Conservation (phyloP, 2,888 invertebrate species). For the Mythimna ferrago region DNA sequence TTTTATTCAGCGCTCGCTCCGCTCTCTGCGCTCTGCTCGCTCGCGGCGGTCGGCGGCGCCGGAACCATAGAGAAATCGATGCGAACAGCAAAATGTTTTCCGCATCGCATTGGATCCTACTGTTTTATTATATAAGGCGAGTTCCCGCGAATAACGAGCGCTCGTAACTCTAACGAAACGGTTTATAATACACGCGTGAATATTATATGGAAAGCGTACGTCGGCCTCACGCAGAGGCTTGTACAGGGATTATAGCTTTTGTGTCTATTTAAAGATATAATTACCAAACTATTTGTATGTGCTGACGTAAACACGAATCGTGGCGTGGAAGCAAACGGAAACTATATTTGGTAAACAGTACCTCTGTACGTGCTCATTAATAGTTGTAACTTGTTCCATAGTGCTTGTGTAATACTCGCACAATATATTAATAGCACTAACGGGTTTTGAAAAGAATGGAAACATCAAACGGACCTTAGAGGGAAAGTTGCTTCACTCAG, state of each 20-base stretch:
- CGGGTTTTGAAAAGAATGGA: too few relatives aligned
- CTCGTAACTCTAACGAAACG: slow-evolving; percentile 1
- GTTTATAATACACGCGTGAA: slow-evolving; percentile 15
- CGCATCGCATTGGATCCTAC: slow-evolving; percentile 42
- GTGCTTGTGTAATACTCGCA: background rate
- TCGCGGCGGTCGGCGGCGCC: slow-evolving; percentile 28
- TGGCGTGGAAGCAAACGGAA: background rate
- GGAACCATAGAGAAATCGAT: slow-evolving; percentile 59
- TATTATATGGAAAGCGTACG: background rate
- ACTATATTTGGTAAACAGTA: slow-evolving; percentile 6
- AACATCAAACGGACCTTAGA: background rate
- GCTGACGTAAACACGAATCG: slow-evolving; percentile 4
- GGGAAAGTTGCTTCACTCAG: background rate
- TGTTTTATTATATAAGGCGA: slow-evolving; percentile 41
- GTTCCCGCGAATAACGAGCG: slow-evolving; percentile 14
- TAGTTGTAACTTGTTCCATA: background rate
- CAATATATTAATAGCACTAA: slow-evolving; percentile 1
- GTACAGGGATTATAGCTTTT: background rate
- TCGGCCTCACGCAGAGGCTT: background rate
- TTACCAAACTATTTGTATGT: slow-evolving; percentile 5
- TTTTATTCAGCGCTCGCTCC: slow-evolving; percentile 55
- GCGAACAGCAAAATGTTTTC: slow-evolving; percentile 49
- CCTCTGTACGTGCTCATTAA: background rate
- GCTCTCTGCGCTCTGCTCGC: slow-evolving; percentile 32
- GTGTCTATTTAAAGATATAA: slow-evolving; percentile 7